A percentile compares a stretch with the other conserved stretches of the same genome.
Conservation (phyloP, 2,113 vertebrate genomes). For the Prinia subflava region DNA sequence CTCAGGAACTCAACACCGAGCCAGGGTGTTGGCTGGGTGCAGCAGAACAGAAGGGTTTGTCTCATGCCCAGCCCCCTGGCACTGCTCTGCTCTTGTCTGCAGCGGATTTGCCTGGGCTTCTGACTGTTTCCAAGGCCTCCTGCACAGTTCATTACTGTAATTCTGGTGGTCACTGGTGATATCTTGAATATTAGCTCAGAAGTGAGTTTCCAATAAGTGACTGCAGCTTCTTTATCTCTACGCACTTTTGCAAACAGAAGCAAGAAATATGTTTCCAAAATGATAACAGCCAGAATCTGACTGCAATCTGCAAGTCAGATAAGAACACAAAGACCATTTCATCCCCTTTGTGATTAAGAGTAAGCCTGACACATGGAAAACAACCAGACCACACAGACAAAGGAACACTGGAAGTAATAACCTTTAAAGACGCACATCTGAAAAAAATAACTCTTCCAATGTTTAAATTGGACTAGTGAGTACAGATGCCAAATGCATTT, state of each 20-base stretch:
- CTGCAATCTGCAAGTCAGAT: slow-evolving; percentile 34
- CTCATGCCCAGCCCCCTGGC: not conserved
- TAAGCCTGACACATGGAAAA: slow-evolving; percentile 31
- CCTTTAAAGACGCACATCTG: slow-evolving; percentile 45
- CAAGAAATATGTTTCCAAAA: not conserved
- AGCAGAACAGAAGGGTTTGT: not conserved
- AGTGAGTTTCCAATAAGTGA: not conserved
- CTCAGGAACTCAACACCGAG: not conserved
- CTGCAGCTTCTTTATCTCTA: not conserved
- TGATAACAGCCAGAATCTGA: not conserved
- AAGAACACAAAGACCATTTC: slow-evolving; percentile 42
- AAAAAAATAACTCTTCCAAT: slow-evolving; percentile 12
- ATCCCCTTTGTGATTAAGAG: slow-evolving; percentile 34
- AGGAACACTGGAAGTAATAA: slow-evolving; percentile 38
- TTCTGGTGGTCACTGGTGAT: not conserved
- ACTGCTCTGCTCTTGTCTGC: not conserved
- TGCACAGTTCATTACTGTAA: not conserved
- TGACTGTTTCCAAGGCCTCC: not conserved
- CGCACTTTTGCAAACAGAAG: not conserved
- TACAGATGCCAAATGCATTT: slow-evolving; percentile 53
- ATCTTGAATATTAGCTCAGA: not conserved
- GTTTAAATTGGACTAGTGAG: slow-evolving; percentile 16
- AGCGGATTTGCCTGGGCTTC: not conserved
- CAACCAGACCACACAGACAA: slow-evolving; percentile 50
- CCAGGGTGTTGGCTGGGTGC: not conserved